Percentiles rank a stretch among this genome's conserved stretches.
Evolutionary conservation across 1,140 invertebrate species (phyloP).

Genomic region (Hyphantria cunea): DNA sequence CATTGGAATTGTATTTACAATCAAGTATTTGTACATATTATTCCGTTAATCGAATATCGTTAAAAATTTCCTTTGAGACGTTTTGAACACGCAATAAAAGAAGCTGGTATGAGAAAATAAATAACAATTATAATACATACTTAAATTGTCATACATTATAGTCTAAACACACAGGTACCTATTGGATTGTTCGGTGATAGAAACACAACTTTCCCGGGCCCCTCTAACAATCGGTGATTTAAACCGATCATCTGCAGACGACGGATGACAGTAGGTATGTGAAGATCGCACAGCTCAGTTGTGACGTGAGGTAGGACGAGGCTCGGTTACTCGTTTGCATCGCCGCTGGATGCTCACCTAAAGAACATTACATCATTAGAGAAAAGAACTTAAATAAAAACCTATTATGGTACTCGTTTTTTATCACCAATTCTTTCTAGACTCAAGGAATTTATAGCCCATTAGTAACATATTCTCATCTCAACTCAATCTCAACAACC

Average conservation of each 20-base stretch:
- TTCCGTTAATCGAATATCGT: slow-evolving; percentile 15
- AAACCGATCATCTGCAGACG: slow-evolving; percentile 75
- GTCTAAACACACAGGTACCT: too few species aligned
- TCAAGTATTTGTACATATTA: slow-evolving; percentile 20
- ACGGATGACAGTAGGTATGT: slow-evolving; percentile 73
- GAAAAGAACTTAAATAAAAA: neutral
- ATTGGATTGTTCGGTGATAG: neutral
- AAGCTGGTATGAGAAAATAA: too few species aligned
- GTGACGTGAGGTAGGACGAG: slow-evolving; percentile 69
- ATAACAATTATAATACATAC: too few species aligned
- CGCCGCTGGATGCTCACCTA: slow-evolving; percentile 89
- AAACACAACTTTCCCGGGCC: slow-evolving; percentile 23
- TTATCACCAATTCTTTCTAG: too few species aligned
- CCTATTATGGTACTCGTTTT: too few species aligned
- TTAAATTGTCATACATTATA: too few species aligned
- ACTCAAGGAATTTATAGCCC: too few species aligned
- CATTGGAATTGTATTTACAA: slow-evolving; percentile 21
- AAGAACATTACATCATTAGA: neutral
- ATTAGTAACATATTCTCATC: too few species aligned
- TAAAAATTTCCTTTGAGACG: too few species aligned
- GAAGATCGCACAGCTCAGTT: slow-evolving; percentile 66
- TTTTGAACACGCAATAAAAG: too few species aligned
- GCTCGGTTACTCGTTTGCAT: slow-evolving; percentile 87
- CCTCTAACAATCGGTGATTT: slow-evolving; percentile 9
- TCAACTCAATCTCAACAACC: too few species aligned